Base-by-base conservation (phyloP, 1,140 invertebrate genomes). In the Drosophila parvula region DNA sequence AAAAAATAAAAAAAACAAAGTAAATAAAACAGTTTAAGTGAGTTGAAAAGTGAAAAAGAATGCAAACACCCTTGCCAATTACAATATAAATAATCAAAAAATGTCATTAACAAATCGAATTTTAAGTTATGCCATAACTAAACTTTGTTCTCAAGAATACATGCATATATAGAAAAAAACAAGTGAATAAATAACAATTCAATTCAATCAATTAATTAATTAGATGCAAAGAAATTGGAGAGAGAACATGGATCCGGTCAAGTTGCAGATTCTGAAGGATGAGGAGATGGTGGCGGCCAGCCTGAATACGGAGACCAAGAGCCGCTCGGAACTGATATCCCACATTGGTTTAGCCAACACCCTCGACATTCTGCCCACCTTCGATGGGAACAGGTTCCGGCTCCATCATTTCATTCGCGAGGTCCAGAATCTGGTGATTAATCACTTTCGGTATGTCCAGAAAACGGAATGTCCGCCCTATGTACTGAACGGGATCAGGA, bases 341-440 rank as follows among this genome's bases (percentile, higher is more conserved):
- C 50, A 53, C 32, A 53, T 53, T 1, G 50, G 50, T 0, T 9
- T 53, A 0, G 50, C 32, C 50, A 22, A 36, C 11, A 53, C 50
- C 30, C 34, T 53, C 7, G 50, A 53, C 7, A 36, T 53, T 0
- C 32, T 53, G 50, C 50, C 50, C 16, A 53, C 32, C 50, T 53
- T 53, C 16, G 50, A 53, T 14, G 50, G 50, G 0, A 53, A 53
- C 18, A 53, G 22, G 32, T 53, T 53, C 50, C 32, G 16, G 11
- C 50, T 53, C 4, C 36, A 32, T 8, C 50, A 32, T 4, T 53
- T 53, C 16, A 53, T 53, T 2, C 50, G 50, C 0, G 50, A 53
- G 50, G 50, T 53, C 11, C 50, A 53, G 18, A 53, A 22, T 5
- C 18, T 53, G 50, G 50, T 53, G 16, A 53, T 53, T 12, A 53